Percentiles rank a stretch among this genome's conserved stretches.
These are phyloP conservation scores for Creontiades dilutus DNA, from an alignment of 2,888 invertebrate species.

Conservation along the genomic window DNA sequence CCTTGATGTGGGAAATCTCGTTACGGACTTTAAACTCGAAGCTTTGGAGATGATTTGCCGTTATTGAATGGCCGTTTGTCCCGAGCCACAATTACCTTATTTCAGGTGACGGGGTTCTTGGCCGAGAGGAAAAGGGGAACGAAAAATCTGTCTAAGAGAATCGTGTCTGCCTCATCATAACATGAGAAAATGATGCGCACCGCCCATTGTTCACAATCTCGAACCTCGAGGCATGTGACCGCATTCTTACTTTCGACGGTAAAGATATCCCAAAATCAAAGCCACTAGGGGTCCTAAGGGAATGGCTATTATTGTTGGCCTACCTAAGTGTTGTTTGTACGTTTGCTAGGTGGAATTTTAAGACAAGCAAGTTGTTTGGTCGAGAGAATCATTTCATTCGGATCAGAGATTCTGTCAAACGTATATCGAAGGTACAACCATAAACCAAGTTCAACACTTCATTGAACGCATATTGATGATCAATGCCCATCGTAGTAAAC, in stretches of 20 bases:
- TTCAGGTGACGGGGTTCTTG: background rate
- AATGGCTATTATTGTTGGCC: too few relatives aligned
- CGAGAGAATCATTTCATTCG: too few relatives aligned
- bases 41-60: conserved; percentile 39
- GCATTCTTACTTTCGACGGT: background rate
- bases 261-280: too few relatives aligned
- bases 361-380: too few relatives aligned
- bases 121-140: conserved; percentile 11
- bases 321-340: too few relatives aligned
- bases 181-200: conserved; percentile 19
- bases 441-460: too few relatives aligned
- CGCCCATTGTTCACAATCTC: background rate
- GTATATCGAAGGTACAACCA: too few relatives aligned
- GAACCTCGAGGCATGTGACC: conserved; percentile 8
- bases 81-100: conserved; percentile 37
- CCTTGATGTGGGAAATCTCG: conserved; percentile 44
- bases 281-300: too few relatives aligned
- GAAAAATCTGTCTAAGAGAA: conserved; percentile 40
- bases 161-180: conserved; percentile 51
- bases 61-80: conserved; percentile 49
- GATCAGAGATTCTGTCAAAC: too few relatives aligned
- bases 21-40: conserved; percentile 25
- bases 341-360: too few relatives aligned
- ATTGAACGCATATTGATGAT: too few relatives aligned
- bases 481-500: too few relatives aligned